phyloP scores from a whole-genome alignment of 2,888 invertebrate species.

The Geotrupes spiniger region DNA sequence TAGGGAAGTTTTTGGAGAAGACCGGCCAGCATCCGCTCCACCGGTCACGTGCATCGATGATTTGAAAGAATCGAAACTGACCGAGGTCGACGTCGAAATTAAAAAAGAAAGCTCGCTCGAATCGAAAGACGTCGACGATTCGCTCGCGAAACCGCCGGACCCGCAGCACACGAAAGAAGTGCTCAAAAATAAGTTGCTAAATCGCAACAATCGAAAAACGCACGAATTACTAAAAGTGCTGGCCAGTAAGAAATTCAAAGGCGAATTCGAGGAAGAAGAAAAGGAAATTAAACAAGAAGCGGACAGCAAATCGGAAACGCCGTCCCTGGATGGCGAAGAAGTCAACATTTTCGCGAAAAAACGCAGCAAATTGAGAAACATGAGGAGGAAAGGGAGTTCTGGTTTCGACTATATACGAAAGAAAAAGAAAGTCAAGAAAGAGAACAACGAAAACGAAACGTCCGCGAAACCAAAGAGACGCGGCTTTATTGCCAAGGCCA shows the following conservation, averaged over 20 bases:
- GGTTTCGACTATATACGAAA: conserved; percentile 89
- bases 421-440: conserved; percentile 73
- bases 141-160: conserved; percentile 50
- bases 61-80: conserved; percentile 34
- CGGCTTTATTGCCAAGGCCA: conserved; percentile 52
- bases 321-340: conserved; percentile 44
- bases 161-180: conserved; percentile 30
- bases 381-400: conserved; percentile 74
- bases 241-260: conserved; percentile 29
- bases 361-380: conserved; percentile 62
- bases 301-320: conserved; percentile 43
- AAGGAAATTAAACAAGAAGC: conserved; percentile 45
- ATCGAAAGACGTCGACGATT: conserved; percentile 53
- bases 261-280: conserved; percentile 31
- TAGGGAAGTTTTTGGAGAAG: conserved; percentile 78
- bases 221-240: conserved; percentile 38
- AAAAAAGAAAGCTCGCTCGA: conserved; percentile 45
- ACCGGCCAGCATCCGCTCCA: conserved; percentile 79
- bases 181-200: conserved; percentile 35
- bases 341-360: conserved; percentile 41
- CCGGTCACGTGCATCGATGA: conserved; percentile 62
- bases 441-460: conserved; percentile 32
- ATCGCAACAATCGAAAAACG: conserved; percentile 21
- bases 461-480: conserved; percentile 40
- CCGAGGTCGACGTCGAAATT: conserved; percentile 46